A percentile compares a stretch with the other conserved stretches of the same genome.
phyloP scores from a whole-genome alignment of 2,113 vertebrate species.

The Dolichallabes microphthalmus region DNA sequence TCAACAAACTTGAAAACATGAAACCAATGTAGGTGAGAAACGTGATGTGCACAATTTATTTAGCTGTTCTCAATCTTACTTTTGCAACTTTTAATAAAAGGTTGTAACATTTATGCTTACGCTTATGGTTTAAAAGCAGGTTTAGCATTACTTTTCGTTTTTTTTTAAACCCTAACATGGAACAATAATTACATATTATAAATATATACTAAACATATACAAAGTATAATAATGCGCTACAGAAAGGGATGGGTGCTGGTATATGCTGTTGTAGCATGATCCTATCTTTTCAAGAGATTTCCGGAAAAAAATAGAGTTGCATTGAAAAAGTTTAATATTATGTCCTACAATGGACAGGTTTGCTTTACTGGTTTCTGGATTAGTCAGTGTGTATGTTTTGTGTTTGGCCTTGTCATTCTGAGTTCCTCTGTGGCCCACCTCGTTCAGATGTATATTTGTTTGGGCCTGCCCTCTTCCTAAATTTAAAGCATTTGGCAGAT shows the following conservation, averaged over 20 bases:
- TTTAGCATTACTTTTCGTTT: neutral
- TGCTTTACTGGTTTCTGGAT: conserved; percentile 19
- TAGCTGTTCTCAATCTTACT: neutral
- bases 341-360: conserved; percentile 6
- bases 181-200: no score
- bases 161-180: no score
- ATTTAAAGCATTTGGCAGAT: no score
- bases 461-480: neutral
- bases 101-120: neutral
- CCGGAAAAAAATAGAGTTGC: neutral
- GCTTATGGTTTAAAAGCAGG: neutral
- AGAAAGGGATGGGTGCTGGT: neutral
- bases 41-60: neutral
- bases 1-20: neutral
- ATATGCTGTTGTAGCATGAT: neutral
- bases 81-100: neutral
- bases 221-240: neutral
- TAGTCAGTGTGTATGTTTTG: conserved; percentile 15
- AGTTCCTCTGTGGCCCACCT: neutral
- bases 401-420: neutral
- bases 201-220: no score
- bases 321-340: neutral
- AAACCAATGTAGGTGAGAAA: neutral
- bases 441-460: conserved; percentile 17
- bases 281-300: neutral